Evolutionary conservation across 2,113 vertebrate species (phyloP).

Genomic region (Daboia siamensis): DNA sequence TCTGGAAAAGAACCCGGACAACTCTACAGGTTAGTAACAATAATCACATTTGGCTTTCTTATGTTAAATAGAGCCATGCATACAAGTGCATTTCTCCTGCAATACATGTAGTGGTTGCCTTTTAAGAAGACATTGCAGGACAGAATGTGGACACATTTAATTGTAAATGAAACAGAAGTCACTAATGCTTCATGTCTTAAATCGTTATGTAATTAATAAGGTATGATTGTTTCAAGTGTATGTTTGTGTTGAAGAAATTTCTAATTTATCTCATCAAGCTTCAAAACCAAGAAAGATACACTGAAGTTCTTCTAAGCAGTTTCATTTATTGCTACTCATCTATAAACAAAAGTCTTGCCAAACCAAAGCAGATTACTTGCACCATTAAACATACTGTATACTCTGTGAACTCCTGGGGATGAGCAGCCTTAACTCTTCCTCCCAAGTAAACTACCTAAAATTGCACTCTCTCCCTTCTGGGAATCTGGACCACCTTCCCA

Average conservation of each 20-base stretch:
- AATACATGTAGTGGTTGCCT: slow-evolving; percentile 10
- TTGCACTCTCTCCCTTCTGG: neutral
- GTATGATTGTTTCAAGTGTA: slow-evolving; percentile 21
- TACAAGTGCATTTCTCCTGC: neutral
- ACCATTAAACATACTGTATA: neutral
- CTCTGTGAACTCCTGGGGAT: neutral
- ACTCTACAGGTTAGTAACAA: slow-evolving; percentile 77
- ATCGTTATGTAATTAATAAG: slow-evolving; percentile 13
- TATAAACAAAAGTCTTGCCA: neutral
- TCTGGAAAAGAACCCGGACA: slow-evolving; percentile 78
- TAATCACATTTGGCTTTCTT: accelerated
- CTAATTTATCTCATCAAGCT: neutral
- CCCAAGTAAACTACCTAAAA: neutral
- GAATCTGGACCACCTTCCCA: neutral
- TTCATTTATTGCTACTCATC: neutral
- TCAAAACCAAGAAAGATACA: neutral
- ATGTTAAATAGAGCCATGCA: neutral
- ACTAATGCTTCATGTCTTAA: neutral
- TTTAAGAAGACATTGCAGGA: neutral
- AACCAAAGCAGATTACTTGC: neutral
- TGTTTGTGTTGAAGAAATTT: neutral
- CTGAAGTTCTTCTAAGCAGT: neutral
- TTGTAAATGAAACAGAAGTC: slow-evolving; percentile 5
- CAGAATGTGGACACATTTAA: neutral
- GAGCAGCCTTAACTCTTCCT: neutral